These are phyloP conservation scores for Rhineura floridana DNA, from an alignment of 2,113 vertebrate species.

Conservation along the genomic window DNA sequence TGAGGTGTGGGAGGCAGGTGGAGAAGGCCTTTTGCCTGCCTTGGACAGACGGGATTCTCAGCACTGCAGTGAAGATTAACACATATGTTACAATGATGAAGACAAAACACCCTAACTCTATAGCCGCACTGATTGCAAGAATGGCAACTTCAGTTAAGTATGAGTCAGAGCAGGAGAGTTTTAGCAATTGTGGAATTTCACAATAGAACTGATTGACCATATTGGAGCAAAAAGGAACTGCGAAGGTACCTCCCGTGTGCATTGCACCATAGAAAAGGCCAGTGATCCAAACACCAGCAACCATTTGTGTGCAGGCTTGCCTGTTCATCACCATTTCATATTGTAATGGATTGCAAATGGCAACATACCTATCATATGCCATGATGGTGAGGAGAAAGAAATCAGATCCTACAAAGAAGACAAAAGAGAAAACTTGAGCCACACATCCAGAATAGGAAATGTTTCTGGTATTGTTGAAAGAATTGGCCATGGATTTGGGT, in stretches of 20 bases:
- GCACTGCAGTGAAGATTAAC: not conserved
- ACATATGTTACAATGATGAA: not conserved
- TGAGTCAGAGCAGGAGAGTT: not conserved
- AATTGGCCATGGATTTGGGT: not conserved
- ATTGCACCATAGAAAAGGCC: not conserved
- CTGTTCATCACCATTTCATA: too few species aligned
- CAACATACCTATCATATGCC: too few species aligned
- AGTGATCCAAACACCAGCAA: too few species aligned
- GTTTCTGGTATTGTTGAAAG: not conserved
- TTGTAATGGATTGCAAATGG: not conserved
- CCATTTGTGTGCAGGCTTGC: too few species aligned
- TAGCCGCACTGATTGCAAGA: not conserved
- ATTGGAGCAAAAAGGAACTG: too few species aligned
- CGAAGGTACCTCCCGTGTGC: not conserved
- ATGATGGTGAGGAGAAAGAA: too few species aligned
- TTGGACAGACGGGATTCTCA: not conserved
- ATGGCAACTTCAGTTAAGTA: not conserved
- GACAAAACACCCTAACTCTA: not conserved
- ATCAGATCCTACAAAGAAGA: too few species aligned
- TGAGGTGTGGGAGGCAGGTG: not conserved
- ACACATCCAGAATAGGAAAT: not conserved
- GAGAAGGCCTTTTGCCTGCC: not conserved
- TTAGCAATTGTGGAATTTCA: not conserved
- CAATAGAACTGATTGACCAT: too few species aligned
- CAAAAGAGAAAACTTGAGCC: too few species aligned